Base-by-base conservation (phyloP, 2,797 vertebrate species). In the Fundulus diaphanus region DNA sequence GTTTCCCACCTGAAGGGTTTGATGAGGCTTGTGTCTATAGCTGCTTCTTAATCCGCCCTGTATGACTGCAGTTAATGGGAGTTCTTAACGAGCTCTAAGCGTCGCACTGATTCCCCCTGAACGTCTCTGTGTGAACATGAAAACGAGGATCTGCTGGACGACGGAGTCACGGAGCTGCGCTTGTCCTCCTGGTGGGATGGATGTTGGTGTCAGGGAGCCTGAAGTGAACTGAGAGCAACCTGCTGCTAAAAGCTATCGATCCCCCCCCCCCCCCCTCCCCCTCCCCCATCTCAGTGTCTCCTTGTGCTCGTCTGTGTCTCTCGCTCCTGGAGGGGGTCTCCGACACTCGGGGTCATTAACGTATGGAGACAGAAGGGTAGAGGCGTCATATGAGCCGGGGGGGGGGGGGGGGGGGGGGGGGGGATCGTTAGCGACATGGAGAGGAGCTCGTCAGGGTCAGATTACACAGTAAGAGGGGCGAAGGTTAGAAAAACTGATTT, bases 241-340 rank as follows among this genome's bases (percentile, higher is more conserved):
- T 85, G 82, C 87, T 20, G 82, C 90, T 92, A 92, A 92, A 85
- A 93, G 90, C 57, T 93, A 95, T 95, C 65, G 93, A 95, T 93
- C 91, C 9, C 15, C 15, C 57, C 77, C 75, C 54, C 85, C 79
- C 31, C 22, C 0, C 15, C 57, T 76, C 75, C 54, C 85, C 79
- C 31, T 18, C 0, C 72, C 77, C 57, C 68, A 8, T 80, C 84
- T 84, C 74, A 2, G 22, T 52, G 69, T 78, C 63, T 18, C 13
- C n/a, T 54, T 66, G 70, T 69, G 18, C 5, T 7, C 20, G 42
- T 61, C 70, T 49, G 20, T 51, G n/a, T 71, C 72, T 63, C 61
- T 63, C 66, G 31, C 73, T 52, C 70, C n/a, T 24, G 77, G 86
- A n/a, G 87, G 91, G 77, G 82, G 82, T 93, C 91, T 95, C 91